These are phyloP conservation scores for Neolamprologus modestus DNA, from an alignment of 2,113 vertebrate genomes.

Conservation along the genomic window DNA sequence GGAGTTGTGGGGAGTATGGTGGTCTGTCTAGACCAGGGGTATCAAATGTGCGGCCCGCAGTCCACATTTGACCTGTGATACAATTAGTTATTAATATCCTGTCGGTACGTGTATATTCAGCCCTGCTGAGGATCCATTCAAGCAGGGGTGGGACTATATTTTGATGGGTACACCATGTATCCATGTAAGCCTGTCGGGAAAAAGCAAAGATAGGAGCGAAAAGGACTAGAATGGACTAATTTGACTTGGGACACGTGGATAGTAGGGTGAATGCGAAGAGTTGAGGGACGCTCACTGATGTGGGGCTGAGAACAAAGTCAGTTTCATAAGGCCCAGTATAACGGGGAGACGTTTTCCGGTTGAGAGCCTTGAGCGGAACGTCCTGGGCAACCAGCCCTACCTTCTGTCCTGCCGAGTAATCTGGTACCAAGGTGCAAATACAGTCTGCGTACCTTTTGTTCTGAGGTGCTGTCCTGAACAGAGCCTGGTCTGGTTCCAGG, in stretches of 20 bases:
- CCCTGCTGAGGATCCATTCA: background rate
- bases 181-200: background rate
- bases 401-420: background rate
- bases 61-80: background rate
- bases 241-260: background rate
- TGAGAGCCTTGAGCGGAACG: background rate
- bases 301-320: background rate
- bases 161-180: background rate
- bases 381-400: background rate
- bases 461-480: background rate
- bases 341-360: background rate
- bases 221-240: background rate
- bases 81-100: background rate
- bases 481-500: background rate
- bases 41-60: background rate
- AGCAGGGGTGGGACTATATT: background rate
- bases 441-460: background rate
- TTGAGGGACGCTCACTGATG: background rate
- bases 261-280: background rate
- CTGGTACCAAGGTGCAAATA: background rate
- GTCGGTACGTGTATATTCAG: background rate
- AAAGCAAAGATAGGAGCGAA: rapidly evolving
- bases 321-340: background rate
- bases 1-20: background rate
- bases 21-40: background rate